Base-by-base conservation (phyloP, 2,888 invertebrate species). In the Hydroisotoma schaefferi region DNA sequence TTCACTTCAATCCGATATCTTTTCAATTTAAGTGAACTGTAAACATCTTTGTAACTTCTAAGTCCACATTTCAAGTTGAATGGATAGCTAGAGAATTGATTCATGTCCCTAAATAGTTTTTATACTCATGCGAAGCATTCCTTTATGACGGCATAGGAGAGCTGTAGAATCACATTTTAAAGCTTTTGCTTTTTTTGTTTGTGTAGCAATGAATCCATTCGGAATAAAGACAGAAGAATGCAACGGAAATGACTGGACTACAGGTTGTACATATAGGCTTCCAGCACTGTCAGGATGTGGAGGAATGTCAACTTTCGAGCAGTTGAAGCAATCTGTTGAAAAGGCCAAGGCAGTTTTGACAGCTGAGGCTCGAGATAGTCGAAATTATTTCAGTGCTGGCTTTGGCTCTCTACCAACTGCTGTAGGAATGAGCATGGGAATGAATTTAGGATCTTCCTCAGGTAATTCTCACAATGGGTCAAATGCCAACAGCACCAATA, bases 311-410 rank as follows among this genome's bases (percentile, higher is more conserved):
- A 91, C 91, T 12, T 91, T 91, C 80, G 90, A 91, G 75, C 90
- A 91, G 76, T 79, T 91, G 65, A 91, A 91, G 74, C 91, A 91
- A 76, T 90, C 90, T 74, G 90, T 91, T 44, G 91, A 91, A 76
- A 91, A 91, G 75, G 91, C 91, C 44, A 91, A 91, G 76, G 90
- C 90, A 1, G 91, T 90, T 0, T 79, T 91, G 48, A 68, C 61
- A 40, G 71, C 68, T 0, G 71, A 71, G 47, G 69, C 67, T 2
- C 57, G 64, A 40, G 69, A 67, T 56, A 60, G 58, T 10, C 44
- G 71, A 38, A 71, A 69, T 59, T 71, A 71, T 49, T 71, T 71
- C 54, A 68, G 69, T 65, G 71, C 71, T 27, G 68, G 68, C 60
- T 70, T 71, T 56, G 66, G 63, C 44, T 56, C 63, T 28, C 37